phyloP scores from a whole-genome alignment of 2,113 vertebrate genomes.

The Eolophus roseicapilla region DNA sequence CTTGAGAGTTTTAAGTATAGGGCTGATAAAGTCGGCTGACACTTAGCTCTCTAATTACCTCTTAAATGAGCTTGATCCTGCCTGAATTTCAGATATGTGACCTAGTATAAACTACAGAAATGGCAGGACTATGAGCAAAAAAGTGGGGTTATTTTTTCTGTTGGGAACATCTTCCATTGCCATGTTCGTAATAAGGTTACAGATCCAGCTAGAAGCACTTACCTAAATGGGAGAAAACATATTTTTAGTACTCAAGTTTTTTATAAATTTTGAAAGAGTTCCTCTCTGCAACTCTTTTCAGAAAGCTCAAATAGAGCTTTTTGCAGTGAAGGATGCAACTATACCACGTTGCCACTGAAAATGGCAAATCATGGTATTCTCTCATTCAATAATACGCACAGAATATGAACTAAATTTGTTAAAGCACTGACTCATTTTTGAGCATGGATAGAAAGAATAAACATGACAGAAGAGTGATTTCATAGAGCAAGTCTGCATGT shows the following conservation, averaged over 20 bases:
- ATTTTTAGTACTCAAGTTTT: background rate
- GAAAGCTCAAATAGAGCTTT: background rate
- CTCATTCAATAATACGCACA: background rate
- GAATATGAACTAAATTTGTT: background rate
- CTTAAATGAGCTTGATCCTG: background rate
- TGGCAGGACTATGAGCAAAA: background rate
- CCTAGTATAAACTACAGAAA: background rate
- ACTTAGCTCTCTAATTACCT: background rate
- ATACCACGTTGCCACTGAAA: background rate
- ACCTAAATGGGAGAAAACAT: background rate
- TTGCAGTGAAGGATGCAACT: background rate
- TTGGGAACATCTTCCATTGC: background rate
- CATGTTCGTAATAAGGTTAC: background rate
- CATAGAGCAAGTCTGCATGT: background rate
- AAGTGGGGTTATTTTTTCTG: background rate
- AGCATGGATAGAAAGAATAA: background rate
- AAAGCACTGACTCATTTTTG: background rate
- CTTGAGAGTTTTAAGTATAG: background rate
- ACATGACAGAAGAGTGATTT: background rate
- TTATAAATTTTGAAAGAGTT: background rate
- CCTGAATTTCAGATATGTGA: background rate
- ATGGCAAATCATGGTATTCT: accelerated
- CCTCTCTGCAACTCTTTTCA: background rate
- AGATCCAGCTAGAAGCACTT: background rate
- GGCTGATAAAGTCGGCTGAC: background rate